Evolutionary conservation across 2,113 vertebrate species (phyloP).

Genomic region (Psittacula cyanocephala): DNA sequence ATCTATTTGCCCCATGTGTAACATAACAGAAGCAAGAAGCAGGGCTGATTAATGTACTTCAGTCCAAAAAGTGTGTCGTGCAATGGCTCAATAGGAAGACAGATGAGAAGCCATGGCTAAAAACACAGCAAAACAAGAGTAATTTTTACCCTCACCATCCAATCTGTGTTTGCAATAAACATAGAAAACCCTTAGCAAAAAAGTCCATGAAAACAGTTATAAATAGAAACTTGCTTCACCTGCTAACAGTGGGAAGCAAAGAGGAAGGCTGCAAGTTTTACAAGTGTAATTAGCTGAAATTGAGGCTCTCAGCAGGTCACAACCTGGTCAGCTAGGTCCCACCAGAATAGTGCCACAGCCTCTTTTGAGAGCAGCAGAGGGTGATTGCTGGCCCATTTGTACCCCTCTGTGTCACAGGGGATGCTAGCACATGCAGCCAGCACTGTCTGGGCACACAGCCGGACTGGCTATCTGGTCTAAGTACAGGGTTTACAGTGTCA

Average conservation of each 20-base stretch:
- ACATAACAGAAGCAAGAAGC: not conserved
- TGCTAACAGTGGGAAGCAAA: not conserved
- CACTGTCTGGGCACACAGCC: fast-evolving
- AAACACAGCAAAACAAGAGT: not conserved
- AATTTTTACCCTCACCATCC: not conserved
- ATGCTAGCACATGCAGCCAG: too few relatives aligned
- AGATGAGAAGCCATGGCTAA: not conserved
- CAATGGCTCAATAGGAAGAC: not conserved
- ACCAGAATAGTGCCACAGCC: fast-evolving
- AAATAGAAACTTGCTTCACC: not conserved
- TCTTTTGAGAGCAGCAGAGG: not conserved
- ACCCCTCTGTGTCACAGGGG: too few relatives aligned
- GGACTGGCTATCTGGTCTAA: fast-evolving
- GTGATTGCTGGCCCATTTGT: fast-evolving
- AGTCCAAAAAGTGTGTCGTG: not conserved
- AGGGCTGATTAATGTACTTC: not conserved
- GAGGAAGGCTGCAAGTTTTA: not conserved
- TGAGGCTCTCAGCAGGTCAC: fast-evolving
- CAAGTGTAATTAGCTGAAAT: not conserved
- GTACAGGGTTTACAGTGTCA: not conserved
- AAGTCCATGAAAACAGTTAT: not conserved
- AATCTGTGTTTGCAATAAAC: not conserved
- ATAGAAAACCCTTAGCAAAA: not conserved
- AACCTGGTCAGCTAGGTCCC: not conserved
- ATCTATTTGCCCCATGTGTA: not conserved